Evolutionary conservation across 2,888 invertebrate species (phyloP).

Genomic region (Hydrotaea diabolus): DNA sequence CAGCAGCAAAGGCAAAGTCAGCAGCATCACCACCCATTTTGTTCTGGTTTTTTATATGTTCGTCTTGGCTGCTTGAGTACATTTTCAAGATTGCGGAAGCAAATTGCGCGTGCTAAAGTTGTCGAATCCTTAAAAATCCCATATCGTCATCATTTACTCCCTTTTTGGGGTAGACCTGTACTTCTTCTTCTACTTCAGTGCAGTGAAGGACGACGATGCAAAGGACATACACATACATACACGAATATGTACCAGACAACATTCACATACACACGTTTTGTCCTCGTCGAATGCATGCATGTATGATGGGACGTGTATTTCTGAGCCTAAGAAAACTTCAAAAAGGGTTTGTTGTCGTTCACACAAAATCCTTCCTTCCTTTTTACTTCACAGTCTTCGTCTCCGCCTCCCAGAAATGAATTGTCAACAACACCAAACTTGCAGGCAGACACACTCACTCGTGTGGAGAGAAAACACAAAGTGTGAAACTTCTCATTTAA

Average conservation of each 20-base stretch:
- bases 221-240: not conserved
- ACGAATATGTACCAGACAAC: too few species aligned
- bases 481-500: conserved; percentile 65
- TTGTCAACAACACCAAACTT: conserved; percentile 50
- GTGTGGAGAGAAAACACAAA: conserved; percentile 39
- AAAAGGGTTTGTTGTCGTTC: conserved; percentile 51
- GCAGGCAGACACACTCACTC: too few species aligned
- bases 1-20: too few species aligned
- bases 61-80: conserved; percentile 71
- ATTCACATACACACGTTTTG: not conserved
- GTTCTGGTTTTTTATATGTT: not conserved
- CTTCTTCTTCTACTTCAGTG: conserved; percentile 43
- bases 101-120: conserved; percentile 79
- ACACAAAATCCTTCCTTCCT: conserved; percentile 38
- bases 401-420: not conserved
- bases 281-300: too few species aligned
- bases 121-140: conserved; percentile 71
- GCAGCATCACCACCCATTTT: conserved; percentile 66
- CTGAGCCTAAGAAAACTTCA: conserved; percentile 17
- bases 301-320: too few species aligned
- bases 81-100: conserved; percentile 79
- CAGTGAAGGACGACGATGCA: conserved; percentile 5
- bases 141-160: conserved; percentile 62
- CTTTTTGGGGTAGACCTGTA: conserved; percentile 57
- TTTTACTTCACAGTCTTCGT: not conserved